Evolutionary conservation across 2,797 vertebrate species (phyloP), one percentile per base, ranked within the genome.

Genomic region (Echeneis naucrates): DNA sequence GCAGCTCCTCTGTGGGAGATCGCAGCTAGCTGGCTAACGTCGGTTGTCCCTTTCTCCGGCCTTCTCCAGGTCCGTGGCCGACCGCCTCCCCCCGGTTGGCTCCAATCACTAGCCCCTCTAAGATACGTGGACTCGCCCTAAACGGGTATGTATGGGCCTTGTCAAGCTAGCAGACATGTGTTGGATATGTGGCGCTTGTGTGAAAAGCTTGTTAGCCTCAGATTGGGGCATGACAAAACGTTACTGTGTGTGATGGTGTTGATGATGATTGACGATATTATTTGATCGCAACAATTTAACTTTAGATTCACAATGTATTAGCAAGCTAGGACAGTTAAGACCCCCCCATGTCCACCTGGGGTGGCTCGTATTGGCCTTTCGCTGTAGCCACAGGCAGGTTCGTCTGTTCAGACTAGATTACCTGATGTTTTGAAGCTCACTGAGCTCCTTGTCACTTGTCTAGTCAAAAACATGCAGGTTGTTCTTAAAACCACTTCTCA

Each of bases 11-110:
- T 40, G 11, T 8, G 17, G 40, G 62, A 42, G 57, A 55, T 24
- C 44, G 42, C 19, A 26, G 75, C 64, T 68, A 78, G 63, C 57
- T 50, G 3, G 50, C 51, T 47, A 60, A 23, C 14, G 50, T 38
- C 21, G 35, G 64, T 68, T 59, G 1, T n/a, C 10, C 35, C 7
- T 61, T 44, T 72, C 26, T 60, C 13, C 47, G 86, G 86, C 88
- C 86, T 85, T 66, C 45, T 5, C 2, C 35, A 10, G 63, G 54
- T 83, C 48, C 72, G 63, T 72, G 69, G 67, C 51, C 72, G 54
- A 23, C 62, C 77, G 66, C 69, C 75, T 63, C 73, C 73, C 61
- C 59, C 58, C 9, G 53, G 13, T 69, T 80, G 61, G 72, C 73
- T 51, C 30, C 21, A 35, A 27, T 58, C 51, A 52, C 68, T 56